Base-by-base conservation (phyloP, 2,888 invertebrate species). In the Tiphia femorata region DNA sequence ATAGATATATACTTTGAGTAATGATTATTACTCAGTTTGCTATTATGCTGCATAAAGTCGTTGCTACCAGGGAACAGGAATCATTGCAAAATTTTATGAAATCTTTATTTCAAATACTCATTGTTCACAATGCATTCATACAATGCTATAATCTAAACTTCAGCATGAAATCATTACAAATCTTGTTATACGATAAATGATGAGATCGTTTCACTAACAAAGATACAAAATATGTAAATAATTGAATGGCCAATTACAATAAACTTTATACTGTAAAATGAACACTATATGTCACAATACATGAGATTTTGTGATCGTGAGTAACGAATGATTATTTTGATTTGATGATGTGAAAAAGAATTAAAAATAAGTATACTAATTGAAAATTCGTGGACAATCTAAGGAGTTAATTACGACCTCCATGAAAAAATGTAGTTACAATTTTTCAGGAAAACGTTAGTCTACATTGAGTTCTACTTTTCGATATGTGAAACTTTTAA, bases 51-150 rank as follows among this genome's bases (percentile, higher is more conserved):
- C 56, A 70, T 70, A 69, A 76, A 79, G 75, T 72, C 76, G 76
- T 77, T 78, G 80, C 74, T 79, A 80, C 66, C 78, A 80, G 81
- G 80, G 82, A 82, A 82, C 79, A 72, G 62, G 75, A 70, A 72
- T 72, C 62, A 73, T 70, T 58, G 64, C 53, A 57, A 66, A 64
- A 68, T 70, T 61, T 65, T 67, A 64, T 62, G 67, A 64, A 66
- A 68, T 37, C 68, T 70, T 74, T 73, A 70, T 71, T 67, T 63
- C 64, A 74, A 76, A 73, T 67, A 60, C 74, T 75, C 71, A 70
- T 77, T 75, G 58, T 70, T 77, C 72, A 77, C 72, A 79, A 73
- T 75, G 65, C 57, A 43, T 72, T 64, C 72, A 46, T 76, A 77
- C 74, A 77, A 72, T 75, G 55, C 64, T 63, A 69, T 46, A 63